Conservation (phyloP, 2,797 vertebrate genomes). For the Margarornis squamiger region DNA sequence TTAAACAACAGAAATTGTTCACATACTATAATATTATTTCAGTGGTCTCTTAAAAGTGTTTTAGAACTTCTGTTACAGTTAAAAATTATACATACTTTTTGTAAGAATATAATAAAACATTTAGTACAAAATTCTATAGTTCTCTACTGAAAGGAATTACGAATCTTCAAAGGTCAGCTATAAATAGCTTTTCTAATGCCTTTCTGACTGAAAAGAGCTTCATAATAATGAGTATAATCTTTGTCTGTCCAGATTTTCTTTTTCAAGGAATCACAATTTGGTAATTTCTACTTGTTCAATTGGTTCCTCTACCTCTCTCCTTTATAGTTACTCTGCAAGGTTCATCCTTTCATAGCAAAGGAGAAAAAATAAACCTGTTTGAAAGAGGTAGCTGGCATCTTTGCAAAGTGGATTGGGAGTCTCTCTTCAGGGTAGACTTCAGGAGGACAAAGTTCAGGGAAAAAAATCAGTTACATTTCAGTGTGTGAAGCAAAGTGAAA, state of each 20-base stretch:
- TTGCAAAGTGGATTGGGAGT: neutral
- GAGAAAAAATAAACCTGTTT: neutral
- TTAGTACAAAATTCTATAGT: constrained; percentile 42
- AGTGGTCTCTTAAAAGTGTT: constrained; percentile 15
- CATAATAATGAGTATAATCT: constrained; percentile 53
- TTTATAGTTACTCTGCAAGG: neutral
- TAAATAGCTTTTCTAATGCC: constrained; percentile 71
- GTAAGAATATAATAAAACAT: neutral
- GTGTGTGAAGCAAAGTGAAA: neutral
- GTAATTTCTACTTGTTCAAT: constrained; percentile 11
- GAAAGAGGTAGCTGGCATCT: neutral
- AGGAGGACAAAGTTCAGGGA: neutral
- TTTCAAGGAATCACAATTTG: neutral
- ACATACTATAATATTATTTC: neutral
- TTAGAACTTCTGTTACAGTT: neutral
- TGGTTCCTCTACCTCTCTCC: neutral
- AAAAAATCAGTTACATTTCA: neutral
- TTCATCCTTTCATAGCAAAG: neutral
- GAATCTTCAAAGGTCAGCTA: constrained; percentile 74
- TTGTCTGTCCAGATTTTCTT: constrained; percentile 50
- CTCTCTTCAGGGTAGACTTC: neutral
- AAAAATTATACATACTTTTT: neutral
- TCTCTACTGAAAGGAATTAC: constrained; percentile 51
- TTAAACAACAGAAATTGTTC: neutral
- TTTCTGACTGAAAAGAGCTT: constrained; percentile 30